These are phyloP conservation scores for Falco peregrinus DNA, from an alignment of 2,797 vertebrate species.

Conservation along the genomic window DNA sequence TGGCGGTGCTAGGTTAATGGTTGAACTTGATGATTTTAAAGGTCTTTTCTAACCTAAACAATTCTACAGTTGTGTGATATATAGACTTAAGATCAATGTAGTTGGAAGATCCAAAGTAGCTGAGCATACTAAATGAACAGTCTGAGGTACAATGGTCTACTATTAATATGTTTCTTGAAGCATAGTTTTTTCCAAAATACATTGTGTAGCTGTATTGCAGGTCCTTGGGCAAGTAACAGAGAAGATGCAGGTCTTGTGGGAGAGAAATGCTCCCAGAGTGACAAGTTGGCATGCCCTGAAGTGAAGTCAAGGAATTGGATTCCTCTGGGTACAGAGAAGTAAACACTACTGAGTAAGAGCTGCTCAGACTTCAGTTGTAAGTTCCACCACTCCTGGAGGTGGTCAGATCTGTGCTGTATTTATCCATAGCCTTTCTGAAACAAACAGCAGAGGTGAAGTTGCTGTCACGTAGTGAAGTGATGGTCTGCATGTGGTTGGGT, in stretches of 20 bases:
- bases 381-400: not conserved
- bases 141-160: not conserved
- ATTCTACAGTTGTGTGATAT: not conserved
- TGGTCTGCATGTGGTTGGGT: not conserved
- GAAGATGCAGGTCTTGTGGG: not conserved
- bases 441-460: not conserved
- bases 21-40: not conserved
- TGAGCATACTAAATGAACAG: not conserved
- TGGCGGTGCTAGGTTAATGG: not conserved
- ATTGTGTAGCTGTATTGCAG: not conserved
- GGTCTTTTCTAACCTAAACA: not conserved
- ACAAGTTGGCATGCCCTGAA: not conserved
- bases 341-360: not conserved
- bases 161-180: not conserved
- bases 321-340: not conserved
- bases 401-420: not conserved
- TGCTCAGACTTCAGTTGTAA: not conserved
- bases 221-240: not conserved
- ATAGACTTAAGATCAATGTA: not conserved
- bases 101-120: not conserved
- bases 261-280: not conserved
- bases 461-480: not conserved
- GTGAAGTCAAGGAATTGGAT: not conserved
- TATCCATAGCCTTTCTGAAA: not conserved
- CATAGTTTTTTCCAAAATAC: not conserved